Evolutionary conservation across 2,888 invertebrate genomes (phyloP).

Genomic region (Ochropacha duplaris): DNA sequence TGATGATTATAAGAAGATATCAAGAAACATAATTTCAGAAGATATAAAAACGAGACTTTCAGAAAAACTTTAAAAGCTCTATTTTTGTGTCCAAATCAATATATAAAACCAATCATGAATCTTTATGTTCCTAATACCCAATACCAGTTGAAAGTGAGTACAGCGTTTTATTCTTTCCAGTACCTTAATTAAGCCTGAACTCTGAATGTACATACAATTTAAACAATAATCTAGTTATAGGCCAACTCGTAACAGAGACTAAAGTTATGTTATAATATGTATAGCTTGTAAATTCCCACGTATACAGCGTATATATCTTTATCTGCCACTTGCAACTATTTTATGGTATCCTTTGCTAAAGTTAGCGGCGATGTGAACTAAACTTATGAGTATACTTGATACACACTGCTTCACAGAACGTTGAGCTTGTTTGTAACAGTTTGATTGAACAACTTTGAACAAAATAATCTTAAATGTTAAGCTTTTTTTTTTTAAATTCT

Average conservation of each 20-base stretch:
- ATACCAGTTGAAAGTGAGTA: neutral
- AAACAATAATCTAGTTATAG: neutral
- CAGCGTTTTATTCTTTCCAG: neutral
- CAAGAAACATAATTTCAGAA: no score
- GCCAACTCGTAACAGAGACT: neutral
- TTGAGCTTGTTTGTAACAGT: slow-evolving; percentile 8
- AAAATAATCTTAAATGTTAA: neutral
- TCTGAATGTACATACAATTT: no score
- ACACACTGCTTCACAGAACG: slow-evolving; percentile 12
- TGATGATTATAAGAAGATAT: no score
- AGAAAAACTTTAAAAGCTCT: no score
- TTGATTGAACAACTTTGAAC: no score
- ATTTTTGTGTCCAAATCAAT: no score
- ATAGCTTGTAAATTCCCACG: slow-evolving; percentile 41
- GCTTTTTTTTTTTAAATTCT: no score
- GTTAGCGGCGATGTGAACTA: slow-evolving; percentile 34
- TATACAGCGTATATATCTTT: slow-evolving; percentile 46
- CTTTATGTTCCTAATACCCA: no score
- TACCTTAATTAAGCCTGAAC: no score
- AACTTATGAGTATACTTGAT: slow-evolving; percentile 7
- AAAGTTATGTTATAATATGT: slow-evolving; percentile 1
- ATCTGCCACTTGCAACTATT: slow-evolving; percentile 55
- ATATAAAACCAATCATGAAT: no score
- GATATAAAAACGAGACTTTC: no score
- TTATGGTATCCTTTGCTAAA: slow-evolving; percentile 56